These are phyloP conservation scores for Oreohelix idahoensis DNA, from an alignment of 1,140 invertebrate species.

Conservation along the genomic window DNA sequence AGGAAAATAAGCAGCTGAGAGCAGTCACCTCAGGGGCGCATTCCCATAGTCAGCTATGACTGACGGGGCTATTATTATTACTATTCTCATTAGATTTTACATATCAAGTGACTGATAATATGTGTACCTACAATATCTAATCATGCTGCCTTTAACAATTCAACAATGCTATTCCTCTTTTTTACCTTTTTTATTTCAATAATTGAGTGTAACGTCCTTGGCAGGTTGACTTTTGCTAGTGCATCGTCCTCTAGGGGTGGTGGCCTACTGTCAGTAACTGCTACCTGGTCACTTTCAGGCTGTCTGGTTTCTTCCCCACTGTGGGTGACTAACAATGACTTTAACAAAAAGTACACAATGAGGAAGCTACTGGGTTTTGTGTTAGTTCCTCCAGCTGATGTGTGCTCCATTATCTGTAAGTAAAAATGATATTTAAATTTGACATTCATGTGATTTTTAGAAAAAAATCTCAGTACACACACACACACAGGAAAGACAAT, in stretches of 20 bases:
- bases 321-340: conserved; percentile 10
- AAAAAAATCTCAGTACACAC: too few species aligned
- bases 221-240: conserved; percentile 42
- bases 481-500: too few species aligned
- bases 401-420: not conserved
- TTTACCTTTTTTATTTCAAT: conserved; percentile 59
- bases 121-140: too few species aligned
- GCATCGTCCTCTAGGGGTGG: conserved; percentile 15
- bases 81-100: too few species aligned
- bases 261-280: not conserved
- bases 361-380: conserved; percentile 3
- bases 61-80: too few species aligned
- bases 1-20: too few species aligned
- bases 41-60: too few species aligned
- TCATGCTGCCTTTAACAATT: too few species aligned
- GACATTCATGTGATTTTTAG: too few species aligned
- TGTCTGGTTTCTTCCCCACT: conserved; percentile 1
- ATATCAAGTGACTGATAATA: too few species aligned
- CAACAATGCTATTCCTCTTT: too few species aligned
- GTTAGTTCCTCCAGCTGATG: not conserved
- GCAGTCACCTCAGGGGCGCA: too few species aligned
- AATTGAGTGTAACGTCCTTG: conserved; percentile 54
- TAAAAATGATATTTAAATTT: not conserved
- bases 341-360: conserved; percentile 7
- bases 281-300: conserved; percentile 7